Base-by-base conservation (phyloP, 2,113 vertebrate genomes). In the Phyllopteryx taeniolatus region DNA sequence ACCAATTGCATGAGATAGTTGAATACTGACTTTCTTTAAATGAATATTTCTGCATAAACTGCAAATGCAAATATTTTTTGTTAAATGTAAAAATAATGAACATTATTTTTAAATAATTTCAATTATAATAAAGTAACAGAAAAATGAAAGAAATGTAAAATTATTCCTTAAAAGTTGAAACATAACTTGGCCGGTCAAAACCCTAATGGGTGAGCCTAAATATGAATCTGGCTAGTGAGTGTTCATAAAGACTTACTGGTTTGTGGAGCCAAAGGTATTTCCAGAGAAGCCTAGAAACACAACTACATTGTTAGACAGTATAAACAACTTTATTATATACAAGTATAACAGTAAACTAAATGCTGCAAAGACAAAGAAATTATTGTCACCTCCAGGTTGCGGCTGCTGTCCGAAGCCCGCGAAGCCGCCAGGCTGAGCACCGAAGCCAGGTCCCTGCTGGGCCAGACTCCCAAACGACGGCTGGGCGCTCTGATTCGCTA, bases 401-500 rank as follows among this genome's bases (percentile, higher is more conserved):
- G 81, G 87, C 79, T 87, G 72, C 0, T 96, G 90, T 14, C 95
- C 95, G 73, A 99, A 98, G 67, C 94, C 91, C 0, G 96, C 91
- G 90, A 99, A 99, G 15, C 91, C 89, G 11, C 85, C 79, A 70
- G 85, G 91, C 51, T 95, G 97, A 22, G 82, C 75, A 59, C 95
- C 95, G 0, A 98, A 98, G 1, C 89, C 92, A 0, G 94, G 8
- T 0, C 85, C 78, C 86, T 96, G 96, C 13, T 96, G 95, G 12
- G 95, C 94, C 67, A 99, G 78, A 0, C 81, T 89, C 5, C 98
- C 96, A 2, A 99, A 98, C 0, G 96, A 93, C 0, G 96, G 95
- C 0, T 31, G 14, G 13, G 94, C 70, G 5, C 82, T 94, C 70
- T 97, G 96, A 84, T 76, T 92, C 17, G 96, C 95, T 6, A 99